phyloP scores from a whole-genome alignment of 2,113 vertebrate genomes.

The Probosciger aterrimus region DNA sequence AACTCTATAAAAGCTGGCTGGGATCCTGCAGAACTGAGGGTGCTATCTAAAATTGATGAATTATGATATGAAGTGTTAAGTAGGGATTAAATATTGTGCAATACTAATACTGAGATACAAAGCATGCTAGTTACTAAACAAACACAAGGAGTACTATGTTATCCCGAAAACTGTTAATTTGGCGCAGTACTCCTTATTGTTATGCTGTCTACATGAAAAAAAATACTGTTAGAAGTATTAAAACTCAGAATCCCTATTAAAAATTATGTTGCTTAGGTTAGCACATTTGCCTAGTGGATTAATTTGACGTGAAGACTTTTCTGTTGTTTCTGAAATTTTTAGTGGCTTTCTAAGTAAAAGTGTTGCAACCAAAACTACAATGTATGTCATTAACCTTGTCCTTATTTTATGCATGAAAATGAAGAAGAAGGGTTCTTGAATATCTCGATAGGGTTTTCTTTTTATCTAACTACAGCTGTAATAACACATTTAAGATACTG shows the following conservation, averaged over 20 bases:
- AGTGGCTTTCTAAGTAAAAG: not conserved
- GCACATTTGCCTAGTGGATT: not conserved
- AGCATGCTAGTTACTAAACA: not conserved
- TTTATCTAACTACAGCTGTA: not conserved
- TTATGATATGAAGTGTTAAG: not conserved
- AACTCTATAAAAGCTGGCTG: not conserved
- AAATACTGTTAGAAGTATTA: not conserved
- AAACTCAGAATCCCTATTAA: not conserved
- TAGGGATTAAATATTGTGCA: not conserved
- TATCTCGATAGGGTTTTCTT: not conserved
- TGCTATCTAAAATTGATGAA: not conserved
- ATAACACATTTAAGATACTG: not conserved
- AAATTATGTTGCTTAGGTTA: not conserved
- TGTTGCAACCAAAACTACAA: not conserved
- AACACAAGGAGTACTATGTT: not conserved
- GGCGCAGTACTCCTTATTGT: not conserved
- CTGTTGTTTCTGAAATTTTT: not conserved
- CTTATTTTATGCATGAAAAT: not conserved
- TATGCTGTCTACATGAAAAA: not conserved
- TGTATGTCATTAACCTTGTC: not conserved
- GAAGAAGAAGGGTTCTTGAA: not conserved
- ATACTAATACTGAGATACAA: not conserved
- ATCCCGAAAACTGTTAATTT: not conserved
- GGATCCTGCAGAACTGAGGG: not conserved
- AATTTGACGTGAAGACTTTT: not conserved